Percentiles rank a stretch among this genome's conserved stretches.
Evolutionary conservation across 2,888 invertebrate species (phyloP).

Genomic region (Drosophila differens): DNA sequence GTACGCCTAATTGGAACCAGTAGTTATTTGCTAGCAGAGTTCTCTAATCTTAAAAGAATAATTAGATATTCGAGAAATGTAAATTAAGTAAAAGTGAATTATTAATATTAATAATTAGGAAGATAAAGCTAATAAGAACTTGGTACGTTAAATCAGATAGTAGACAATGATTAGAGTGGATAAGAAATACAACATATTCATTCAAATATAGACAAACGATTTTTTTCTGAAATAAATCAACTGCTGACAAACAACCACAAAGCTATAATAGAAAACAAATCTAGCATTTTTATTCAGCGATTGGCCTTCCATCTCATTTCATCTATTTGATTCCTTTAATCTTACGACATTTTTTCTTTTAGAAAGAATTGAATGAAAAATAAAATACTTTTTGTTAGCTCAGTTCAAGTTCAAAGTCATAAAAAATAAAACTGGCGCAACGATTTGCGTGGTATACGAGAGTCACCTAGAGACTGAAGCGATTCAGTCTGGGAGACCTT

Average conservation of each 20-base stretch:
- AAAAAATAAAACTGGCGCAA: slow-evolving; percentile 66
- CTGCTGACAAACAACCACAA: neutral
- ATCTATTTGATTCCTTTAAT: slow-evolving; percentile 36
- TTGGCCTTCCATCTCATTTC: slow-evolving; percentile 13
- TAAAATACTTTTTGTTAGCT: slow-evolving; percentile 17
- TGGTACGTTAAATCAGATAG: neutral
- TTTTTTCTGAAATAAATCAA: neutral
- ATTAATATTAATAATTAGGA: neutral
- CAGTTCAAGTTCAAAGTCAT: slow-evolving; percentile 79
- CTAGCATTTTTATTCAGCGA: neutral
- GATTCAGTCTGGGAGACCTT: slow-evolving; percentile 63
- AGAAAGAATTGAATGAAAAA: slow-evolving; percentile 19
- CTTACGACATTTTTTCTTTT: slow-evolving; percentile 65
- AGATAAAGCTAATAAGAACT: neutral
- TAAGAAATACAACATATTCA: neutral
- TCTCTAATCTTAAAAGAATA: neutral
- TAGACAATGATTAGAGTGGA: neutral
- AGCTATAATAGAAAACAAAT: neutral
- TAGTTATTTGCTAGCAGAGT: neutral
- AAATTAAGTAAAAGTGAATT: neutral
- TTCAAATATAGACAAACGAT: neutral
- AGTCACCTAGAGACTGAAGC: slow-evolving; percentile 22
- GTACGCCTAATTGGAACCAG: neutral
- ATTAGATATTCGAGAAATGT: neutral
- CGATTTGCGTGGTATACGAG: slow-evolving; percentile 22